Evolutionary conservation across 2,888 invertebrate species (phyloP).

Genomic region (Taphrorychus bicolor): DNA sequence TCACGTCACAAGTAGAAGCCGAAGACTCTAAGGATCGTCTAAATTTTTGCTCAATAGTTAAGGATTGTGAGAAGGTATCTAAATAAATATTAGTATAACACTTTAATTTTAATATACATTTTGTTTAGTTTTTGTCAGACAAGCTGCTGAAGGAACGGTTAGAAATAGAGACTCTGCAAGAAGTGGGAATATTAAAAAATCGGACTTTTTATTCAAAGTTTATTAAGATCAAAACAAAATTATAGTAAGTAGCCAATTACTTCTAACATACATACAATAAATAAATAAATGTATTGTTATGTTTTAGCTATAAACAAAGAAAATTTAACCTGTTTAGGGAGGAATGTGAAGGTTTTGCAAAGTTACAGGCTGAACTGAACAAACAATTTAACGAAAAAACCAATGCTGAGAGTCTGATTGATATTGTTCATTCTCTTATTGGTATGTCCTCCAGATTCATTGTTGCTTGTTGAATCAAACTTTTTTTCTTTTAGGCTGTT

Average conservation of each 20-base stretch:
- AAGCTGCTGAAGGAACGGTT: slow-evolving; percentile 89
- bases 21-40: slow-evolving; percentile 70
- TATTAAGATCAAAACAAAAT: slow-evolving; percentile 96
- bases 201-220: slow-evolving; percentile 92
- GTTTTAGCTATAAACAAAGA: slow-evolving; percentile 95
- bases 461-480: not conserved
- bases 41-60: slow-evolving; percentile 79
- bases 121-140: slow-evolving; percentile 72
- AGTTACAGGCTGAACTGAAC: slow-evolving; percentile 92
- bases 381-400: slow-evolving; percentile 75
- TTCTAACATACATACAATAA: not conserved
- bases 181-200: slow-evolving; percentile 88
- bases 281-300: too few species aligned
- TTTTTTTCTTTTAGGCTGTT: slow-evolving; percentile 82
- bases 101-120: not conserved
- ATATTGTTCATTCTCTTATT: slow-evolving; percentile 92
- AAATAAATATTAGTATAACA: not conserved
- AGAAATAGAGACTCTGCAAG: slow-evolving; percentile 92
- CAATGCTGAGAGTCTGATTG: slow-evolving; percentile 74
- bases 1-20: slow-evolving; percentile 72
- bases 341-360: slow-evolving; percentile 99
- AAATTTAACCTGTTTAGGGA: slow-evolving; percentile 98
- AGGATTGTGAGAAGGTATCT: slow-evolving; percentile 77
- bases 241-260: slow-evolving; percentile 79
- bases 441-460: slow-evolving; percentile 63